A percentile compares a stretch with the other conserved stretches of the same genome.
phyloP scores from a whole-genome alignment of 1,140 invertebrate species.

The Penaeus chinensis region DNA sequence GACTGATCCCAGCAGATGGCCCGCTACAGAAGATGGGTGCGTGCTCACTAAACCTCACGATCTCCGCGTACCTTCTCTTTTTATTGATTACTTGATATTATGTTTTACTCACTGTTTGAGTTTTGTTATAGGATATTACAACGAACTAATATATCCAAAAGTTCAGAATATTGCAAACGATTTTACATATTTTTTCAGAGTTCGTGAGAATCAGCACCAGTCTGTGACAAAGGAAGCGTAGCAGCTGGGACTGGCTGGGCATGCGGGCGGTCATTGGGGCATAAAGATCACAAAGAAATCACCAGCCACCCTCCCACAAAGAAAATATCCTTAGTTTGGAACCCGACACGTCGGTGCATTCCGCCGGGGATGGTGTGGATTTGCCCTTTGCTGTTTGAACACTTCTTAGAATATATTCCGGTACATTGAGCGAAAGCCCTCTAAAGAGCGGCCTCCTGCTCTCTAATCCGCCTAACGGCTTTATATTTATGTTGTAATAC shows the following conservation, averaged over 20 bases:
- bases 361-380: conserved; percentile 26
- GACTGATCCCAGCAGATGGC: conserved; percentile 57
- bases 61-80: conserved; percentile 36
- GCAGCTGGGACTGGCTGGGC: conserved; percentile 62
- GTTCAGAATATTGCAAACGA: too few species aligned
- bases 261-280: conserved; percentile 61
- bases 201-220: conserved; percentile 46
- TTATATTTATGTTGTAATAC: too few species aligned
- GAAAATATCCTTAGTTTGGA: conserved; percentile 60
- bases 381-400: not conserved
- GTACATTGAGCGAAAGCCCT: too few species aligned
- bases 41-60: conserved; percentile 55
- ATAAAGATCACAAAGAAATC: conserved; percentile 63
- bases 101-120: not conserved
- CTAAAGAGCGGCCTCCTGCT: too few species aligned
- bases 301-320: conserved; percentile 61
- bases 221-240: conserved; percentile 63
- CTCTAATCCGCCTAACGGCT: too few species aligned
- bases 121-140: not conserved
- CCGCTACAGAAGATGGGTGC: conserved; percentile 48
- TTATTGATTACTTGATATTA: not conserved
- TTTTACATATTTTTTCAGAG: not conserved
- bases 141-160: too few species aligned
- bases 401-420: not conserved
- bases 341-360: conserved; percentile 49